Evolutionary conservation across 2,113 vertebrate genomes (phyloP).

Genomic region (Pterocles orientalis): DNA sequence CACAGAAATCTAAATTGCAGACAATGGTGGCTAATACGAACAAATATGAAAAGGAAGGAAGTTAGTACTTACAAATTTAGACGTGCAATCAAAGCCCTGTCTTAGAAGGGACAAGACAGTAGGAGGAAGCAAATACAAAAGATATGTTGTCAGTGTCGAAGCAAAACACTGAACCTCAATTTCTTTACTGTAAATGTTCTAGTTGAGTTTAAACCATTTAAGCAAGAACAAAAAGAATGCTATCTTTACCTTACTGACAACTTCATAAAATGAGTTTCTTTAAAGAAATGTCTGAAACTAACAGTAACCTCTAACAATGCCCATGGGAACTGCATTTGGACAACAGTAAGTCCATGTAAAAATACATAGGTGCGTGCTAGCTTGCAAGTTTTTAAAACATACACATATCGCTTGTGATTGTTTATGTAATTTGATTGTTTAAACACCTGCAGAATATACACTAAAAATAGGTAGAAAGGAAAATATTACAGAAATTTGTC

Average conservation of each 20-base stretch:
- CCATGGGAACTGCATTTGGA: neutral
- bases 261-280: neutral
- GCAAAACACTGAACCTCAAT: neutral
- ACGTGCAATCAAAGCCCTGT: neutral
- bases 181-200: neutral
- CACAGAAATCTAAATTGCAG: neutral
- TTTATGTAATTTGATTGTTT: neutral
- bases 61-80: neutral
- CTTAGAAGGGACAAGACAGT: neutral
- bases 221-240: neutral
- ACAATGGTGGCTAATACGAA: neutral
- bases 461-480: neutral
- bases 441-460: neutral
- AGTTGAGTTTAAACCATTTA: neutral
- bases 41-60: neutral
- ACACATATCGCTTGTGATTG: neutral
- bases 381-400: neutral
- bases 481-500: neutral
- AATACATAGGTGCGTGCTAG: fast-evolving
- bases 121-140: neutral
- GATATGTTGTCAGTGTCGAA: neutral
- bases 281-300: neutral
- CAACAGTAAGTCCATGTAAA: neutral
- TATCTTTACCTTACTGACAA: neutral
- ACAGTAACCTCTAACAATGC: neutral